These are phyloP conservation scores for Vannuccia rotundouncinata DNA, from an alignment of 2,888 invertebrate genomes.

Conservation along the genomic window DNA sequence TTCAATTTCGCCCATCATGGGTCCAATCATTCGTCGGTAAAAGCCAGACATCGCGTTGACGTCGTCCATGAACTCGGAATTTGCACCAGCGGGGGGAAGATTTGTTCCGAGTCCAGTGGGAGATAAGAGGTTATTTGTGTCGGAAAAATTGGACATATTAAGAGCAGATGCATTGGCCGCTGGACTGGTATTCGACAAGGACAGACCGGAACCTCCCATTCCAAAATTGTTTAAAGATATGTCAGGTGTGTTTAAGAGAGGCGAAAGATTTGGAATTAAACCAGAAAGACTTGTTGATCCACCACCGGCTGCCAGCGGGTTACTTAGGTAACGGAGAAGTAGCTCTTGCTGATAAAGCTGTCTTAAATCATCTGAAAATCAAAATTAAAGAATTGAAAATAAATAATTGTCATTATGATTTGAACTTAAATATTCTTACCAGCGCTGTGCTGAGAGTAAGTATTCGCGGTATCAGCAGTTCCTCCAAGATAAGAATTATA, in stretches of 20 bases:
- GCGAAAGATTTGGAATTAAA: background rate
- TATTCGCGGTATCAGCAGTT: background rate
- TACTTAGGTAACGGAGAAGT: background rate
- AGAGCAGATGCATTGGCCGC: background rate
- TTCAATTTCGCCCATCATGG: conserved; percentile 58
- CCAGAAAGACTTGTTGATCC: background rate
- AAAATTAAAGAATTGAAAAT: background rate
- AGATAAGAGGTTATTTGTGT: background rate
- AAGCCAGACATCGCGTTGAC: conserved; percentile 32
- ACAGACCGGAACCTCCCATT: background rate
- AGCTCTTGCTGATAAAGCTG: background rate
- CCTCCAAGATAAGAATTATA: background rate
- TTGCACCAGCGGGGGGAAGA: background rate
- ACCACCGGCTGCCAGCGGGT: background rate
- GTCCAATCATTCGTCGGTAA: conserved; percentile 42
- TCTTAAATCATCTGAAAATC: background rate
- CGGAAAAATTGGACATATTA: background rate
- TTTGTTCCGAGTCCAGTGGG: background rate
- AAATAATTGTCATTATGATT: background rate
- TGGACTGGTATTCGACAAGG: background rate
- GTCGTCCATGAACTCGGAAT: conserved; percentile 35
- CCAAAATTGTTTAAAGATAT: background rate
- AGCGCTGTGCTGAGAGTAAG: background rate
- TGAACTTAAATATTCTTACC: too few species aligned
- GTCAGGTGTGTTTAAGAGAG: background rate